A percentile compares a stretch with the other conserved stretches of the same genome.
phyloP scores from a whole-genome alignment of 1,140 invertebrate species.

The Ceratina australensis region DNA sequence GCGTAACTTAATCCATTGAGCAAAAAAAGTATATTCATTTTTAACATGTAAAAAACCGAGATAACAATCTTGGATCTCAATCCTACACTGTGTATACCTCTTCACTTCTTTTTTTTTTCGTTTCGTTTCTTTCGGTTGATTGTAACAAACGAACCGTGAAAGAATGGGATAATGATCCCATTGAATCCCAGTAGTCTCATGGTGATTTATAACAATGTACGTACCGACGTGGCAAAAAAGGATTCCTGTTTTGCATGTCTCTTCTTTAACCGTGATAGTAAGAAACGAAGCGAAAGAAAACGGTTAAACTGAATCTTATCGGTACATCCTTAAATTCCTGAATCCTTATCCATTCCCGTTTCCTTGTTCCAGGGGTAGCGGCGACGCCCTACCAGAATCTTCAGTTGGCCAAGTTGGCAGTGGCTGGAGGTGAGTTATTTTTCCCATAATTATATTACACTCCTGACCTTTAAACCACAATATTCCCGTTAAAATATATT shows the following conservation, averaged over 20 bases:
- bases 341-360: conserved; percentile 70
- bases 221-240: not conserved
- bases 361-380: conserved; percentile 79
- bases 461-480: conserved; percentile 12
- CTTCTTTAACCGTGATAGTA: not conserved
- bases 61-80: not conserved
- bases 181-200: too few relatives aligned
- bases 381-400: conserved; percentile 78
- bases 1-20: too few relatives aligned
- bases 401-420: conserved; percentile 78
- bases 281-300: not conserved
- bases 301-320: conserved; percentile 18
- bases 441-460: conserved; percentile 19
- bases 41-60: not conserved
- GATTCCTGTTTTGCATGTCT: not conserved
- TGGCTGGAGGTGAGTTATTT: conserved; percentile 81
- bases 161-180: too few relatives aligned
- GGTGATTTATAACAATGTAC: not conserved
- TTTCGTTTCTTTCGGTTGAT: too few relatives aligned
- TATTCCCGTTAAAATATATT: too few relatives aligned
- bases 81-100: too few relatives aligned
- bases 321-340: conserved; percentile 31
- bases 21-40: conserved; percentile 11
- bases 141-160: too few relatives aligned
- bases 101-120: too few relatives aligned